These are phyloP conservation scores for Drosophila seguyi DNA, from an alignment of 1,140 invertebrate genomes.

Conservation along the genomic window DNA sequence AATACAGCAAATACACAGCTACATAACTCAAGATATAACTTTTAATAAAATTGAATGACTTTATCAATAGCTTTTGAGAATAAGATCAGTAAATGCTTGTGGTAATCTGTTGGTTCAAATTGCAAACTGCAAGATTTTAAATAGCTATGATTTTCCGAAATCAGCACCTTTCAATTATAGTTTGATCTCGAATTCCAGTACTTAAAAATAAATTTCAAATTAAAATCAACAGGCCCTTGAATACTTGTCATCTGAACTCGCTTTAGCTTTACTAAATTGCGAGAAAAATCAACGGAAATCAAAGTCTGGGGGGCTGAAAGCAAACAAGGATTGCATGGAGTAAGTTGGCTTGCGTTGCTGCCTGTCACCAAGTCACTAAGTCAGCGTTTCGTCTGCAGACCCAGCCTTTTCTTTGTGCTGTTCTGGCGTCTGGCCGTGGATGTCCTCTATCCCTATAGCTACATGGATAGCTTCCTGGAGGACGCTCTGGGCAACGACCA, in stretches of 20 bases:
- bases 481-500: slow-evolving; percentile 35
- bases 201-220: not conserved
- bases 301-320: not conserved
- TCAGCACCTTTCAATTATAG: no score
- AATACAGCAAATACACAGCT: no score
- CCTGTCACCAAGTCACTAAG: no score
- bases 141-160: no score
- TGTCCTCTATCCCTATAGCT: slow-evolving; percentile 35
- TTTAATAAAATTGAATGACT: no score
- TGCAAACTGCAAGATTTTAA: no score
- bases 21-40: no score
- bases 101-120: no score
- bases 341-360: slow-evolving; percentile 7
- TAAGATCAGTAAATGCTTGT: no score
- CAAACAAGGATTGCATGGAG: slow-evolving; percentile 20
- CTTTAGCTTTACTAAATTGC: not conserved
- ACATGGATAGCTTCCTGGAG: slow-evolving; percentile 25
- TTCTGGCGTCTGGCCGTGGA: slow-evolving; percentile 50
- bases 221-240: not conserved
- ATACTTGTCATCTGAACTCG: not conserved
- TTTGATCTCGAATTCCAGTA: not conserved
- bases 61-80: no score
- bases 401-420: slow-evolving; percentile 25
- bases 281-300: not conserved
- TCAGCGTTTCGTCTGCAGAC: slow-evolving; percentile 2